Conservation (phyloP, 2,113 vertebrate genomes). For the Leptodactylus fuscus region DNA sequence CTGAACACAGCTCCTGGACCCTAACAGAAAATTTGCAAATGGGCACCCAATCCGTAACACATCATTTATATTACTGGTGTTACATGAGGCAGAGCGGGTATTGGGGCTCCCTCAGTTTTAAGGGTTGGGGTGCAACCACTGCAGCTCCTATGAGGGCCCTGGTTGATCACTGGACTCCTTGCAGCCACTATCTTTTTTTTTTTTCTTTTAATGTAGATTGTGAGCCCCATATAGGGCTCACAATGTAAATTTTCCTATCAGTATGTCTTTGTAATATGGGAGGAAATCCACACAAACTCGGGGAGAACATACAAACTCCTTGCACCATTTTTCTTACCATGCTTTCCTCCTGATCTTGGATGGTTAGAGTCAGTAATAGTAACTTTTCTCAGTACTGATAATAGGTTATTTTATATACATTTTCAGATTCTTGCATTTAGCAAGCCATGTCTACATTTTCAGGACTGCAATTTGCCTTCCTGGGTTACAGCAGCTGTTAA, state of each 20-base stretch:
- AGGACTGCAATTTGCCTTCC: neutral
- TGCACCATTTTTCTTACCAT: too few species aligned
- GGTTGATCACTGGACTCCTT: neutral
- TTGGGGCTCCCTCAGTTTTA: neutral
- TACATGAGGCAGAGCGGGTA: neutral
- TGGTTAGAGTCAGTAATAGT: neutral
- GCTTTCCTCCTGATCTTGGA: too few species aligned
- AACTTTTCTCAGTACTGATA: neutral
- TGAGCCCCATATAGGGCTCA: too few species aligned
- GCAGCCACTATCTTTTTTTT: neutral
- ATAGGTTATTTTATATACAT: neutral
- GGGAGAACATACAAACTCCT: neutral
- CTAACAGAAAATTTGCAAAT: neutral
- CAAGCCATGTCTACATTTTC: neutral
- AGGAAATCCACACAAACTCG: too few species aligned
- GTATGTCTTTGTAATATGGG: too few species aligned
- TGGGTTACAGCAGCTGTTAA: slow-evolving; percentile 15
- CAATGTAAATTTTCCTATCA: too few species aligned
- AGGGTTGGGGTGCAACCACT: too few species aligned
- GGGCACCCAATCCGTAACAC: neutral
- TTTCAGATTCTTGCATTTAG: neutral
- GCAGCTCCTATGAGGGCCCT: too few species aligned
- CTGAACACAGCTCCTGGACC: neutral
- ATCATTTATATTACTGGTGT: neutral
- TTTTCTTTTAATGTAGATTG: too few species aligned